These are phyloP conservation scores for Latheticus oryzae DNA, from an alignment of 2,888 invertebrate species.

Conservation along the genomic window DNA sequence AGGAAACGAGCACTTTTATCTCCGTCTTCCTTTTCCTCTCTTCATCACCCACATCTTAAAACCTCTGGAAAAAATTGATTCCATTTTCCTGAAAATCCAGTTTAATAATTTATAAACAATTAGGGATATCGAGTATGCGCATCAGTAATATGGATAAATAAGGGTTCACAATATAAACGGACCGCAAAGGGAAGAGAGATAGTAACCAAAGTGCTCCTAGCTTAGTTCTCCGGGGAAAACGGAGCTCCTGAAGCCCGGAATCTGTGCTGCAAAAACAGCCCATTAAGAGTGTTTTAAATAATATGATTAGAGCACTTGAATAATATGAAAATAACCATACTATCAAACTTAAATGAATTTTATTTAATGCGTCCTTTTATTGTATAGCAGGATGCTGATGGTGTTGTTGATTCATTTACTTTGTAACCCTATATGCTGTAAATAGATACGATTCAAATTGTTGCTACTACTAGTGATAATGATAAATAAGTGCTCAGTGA, in stretches of 20 bases:
- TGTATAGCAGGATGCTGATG: slow-evolving; percentile 35
- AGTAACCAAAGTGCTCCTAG: slow-evolving; percentile 36
- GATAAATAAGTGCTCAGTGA: slow-evolving; percentile 11
- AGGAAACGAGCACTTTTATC: too few species aligned
- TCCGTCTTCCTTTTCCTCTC: too few species aligned
- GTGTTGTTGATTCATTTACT: slow-evolving; percentile 28
- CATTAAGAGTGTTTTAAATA: slow-evolving; percentile 16
- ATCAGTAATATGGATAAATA: slow-evolving; percentile 33
- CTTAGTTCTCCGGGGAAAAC: slow-evolving; percentile 39
- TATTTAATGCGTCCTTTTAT: slow-evolving; percentile 31
- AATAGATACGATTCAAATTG: slow-evolving; percentile 23
- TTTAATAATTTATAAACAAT: slow-evolving; percentile 39
- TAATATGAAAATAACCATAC: slow-evolving; percentile 19
- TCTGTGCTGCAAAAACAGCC: slow-evolving; percentile 12
- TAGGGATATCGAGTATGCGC: slow-evolving; percentile 38
- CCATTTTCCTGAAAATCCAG: slow-evolving; percentile 18
- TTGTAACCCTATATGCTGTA: slow-evolving; percentile 30
- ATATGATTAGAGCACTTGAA: slow-evolving; percentile 13
- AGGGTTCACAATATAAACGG: slow-evolving; percentile 35
- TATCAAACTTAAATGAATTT: slow-evolving; percentile 25
- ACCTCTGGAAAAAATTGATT: slow-evolving; percentile 38
- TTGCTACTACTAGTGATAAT: slow-evolving; percentile 31
- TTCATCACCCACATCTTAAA: too few species aligned
- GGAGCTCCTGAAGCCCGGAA: slow-evolving; percentile 17
- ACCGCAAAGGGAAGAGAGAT: slow-evolving; percentile 37